Conservation (phyloP, 2,113 vertebrate genomes). For the rat (Rattus norvegicus) region GRCr8 NC_086032.1:78747001-78747500, state of each 20-base stretch:
- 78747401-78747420: constrained; percentile 53
- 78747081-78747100: too few relatives aligned
- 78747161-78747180: background rate
- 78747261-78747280: rapidly evolving
- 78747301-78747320: rapidly evolving
- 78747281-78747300: background rate
- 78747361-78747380: rapidly evolving
- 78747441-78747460: constrained; percentile 99
- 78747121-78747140: background rate
- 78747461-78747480: constrained; percentile 97
- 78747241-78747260: background rate
- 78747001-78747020: background rate
- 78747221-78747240: background rate
- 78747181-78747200: background rate
- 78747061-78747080: background rate
- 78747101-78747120: background rate
- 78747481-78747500: constrained; percentile 98
- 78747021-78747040: background rate
- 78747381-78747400: rapidly evolving
- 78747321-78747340: too few relatives aligned
- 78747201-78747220: background rate
- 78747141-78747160: background rate
- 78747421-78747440: constrained; percentile 78
- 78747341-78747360: background rate
- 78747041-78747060: background rate